Percentiles rank a stretch among this genome's conserved stretches.
Evolutionary conservation across 2,888 invertebrate species (phyloP).

Genomic region (Crematogaster levior): DNA sequence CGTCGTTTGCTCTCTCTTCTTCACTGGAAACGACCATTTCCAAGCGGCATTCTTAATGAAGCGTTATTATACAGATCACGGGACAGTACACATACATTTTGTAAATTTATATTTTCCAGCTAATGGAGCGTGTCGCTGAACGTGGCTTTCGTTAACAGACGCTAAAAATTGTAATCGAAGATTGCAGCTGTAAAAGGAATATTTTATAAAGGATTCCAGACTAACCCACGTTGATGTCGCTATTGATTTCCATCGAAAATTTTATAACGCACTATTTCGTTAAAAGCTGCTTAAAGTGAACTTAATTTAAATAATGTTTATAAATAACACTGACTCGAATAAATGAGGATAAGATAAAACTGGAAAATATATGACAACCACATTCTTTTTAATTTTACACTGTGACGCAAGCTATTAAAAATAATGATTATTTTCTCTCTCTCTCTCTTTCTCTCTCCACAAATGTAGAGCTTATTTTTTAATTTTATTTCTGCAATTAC

Average conservation of each 20-base stretch:
- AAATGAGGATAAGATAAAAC: neutral
- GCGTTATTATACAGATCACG: slow-evolving; percentile 67
- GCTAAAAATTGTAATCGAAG: slow-evolving; percentile 28
- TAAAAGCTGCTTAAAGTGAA: neutral
- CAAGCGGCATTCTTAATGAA: slow-evolving; percentile 72
- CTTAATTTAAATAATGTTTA: slow-evolving; percentile 3
- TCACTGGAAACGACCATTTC: slow-evolving; percentile 64
- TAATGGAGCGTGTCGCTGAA: slow-evolving; percentile 34
- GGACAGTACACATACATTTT: slow-evolving; percentile 26
- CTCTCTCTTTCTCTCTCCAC: neutral
- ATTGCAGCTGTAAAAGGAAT: neutral
- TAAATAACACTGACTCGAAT: neutral
- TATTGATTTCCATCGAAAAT: neutral
- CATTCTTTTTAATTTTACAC: neutral
- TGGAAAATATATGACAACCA: neutral
- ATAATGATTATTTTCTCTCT: neutral
- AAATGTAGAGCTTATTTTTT: neutral
- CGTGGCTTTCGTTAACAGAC: slow-evolving; percentile 22
- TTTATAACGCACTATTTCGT: neutral
- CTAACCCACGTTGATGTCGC: neutral
- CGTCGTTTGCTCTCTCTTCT: slow-evolving; percentile 60
- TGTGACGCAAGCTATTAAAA: slow-evolving; percentile 8
- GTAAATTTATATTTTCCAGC: slow-evolving; percentile 40
- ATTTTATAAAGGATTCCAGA: neutral
- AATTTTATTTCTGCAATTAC: neutral